Percentiles rank a stretch among this genome's conserved stretches.
phyloP scores from a whole-genome alignment of 2,113 vertebrate genomes.

The Piprites chloris region DNA sequence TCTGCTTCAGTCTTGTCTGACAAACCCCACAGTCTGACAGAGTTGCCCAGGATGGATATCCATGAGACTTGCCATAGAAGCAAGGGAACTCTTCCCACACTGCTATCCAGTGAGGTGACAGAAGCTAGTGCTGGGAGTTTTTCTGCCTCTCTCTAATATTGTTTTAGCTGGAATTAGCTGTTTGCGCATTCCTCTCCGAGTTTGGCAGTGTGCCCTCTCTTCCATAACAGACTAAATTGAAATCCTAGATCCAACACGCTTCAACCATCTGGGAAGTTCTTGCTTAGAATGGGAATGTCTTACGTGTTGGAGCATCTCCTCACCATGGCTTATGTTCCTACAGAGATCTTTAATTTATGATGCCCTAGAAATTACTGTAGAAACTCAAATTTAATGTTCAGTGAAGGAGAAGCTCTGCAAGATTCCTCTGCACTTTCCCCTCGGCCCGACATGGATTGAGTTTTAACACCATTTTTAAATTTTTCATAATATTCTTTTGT shows the following conservation, averaged over 20 bases:
- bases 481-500: neutral
- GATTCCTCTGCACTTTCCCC: neutral
- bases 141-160: neutral
- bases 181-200: neutral
- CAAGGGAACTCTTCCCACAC: neutral
- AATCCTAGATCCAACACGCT: neutral
- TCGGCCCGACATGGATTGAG: neutral
- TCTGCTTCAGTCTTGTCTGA: neutral
- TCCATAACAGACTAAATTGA: neutral
- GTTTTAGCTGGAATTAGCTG: conserved; percentile 33
- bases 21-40: neutral
- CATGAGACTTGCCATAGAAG: neutral
- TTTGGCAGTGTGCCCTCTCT: conserved; percentile 7
- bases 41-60: neutral
- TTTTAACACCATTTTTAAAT: neutral
- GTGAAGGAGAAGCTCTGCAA: neutral
- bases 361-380: conserved; percentile 8
- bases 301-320: neutral
- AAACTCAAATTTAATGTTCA: neutral
- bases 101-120: neutral
- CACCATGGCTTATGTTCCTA: neutral
- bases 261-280: neutral
- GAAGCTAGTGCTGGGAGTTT: neutral
- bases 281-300: neutral
- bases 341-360: conserved; percentile 40